phyloP scores from a whole-genome alignment of 2,888 invertebrate genomes.

The Ennomos erosarius region DNA sequence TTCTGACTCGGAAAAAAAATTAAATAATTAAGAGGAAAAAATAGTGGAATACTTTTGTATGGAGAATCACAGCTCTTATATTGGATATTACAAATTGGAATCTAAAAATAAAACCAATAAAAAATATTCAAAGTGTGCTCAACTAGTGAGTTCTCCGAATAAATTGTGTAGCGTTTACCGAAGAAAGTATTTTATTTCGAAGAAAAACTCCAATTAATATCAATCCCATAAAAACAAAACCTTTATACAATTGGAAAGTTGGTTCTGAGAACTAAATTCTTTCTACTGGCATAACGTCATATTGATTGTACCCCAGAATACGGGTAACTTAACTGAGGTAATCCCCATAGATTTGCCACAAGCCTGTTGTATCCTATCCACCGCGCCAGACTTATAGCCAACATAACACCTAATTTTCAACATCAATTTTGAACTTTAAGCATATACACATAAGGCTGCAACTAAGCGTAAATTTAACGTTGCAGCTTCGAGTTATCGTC shows the following conservation, averaged over 20 bases:
- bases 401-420: constrained; percentile 4
- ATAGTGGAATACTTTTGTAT: too few relatives aligned
- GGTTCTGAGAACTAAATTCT: constrained; percentile 14
- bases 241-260: neutral
- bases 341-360: constrained; percentile 55
- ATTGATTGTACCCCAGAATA: constrained; percentile 43
- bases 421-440: constrained; percentile 29
- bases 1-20: too few relatives aligned
- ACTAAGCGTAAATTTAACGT: constrained; percentile 3
- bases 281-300: constrained; percentile 23
- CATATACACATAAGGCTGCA: constrained; percentile 5
- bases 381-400: constrained; percentile 38
- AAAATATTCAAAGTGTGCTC: too few relatives aligned
- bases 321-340: constrained; percentile 51
- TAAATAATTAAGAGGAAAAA: too few relatives aligned
- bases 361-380: constrained; percentile 52
- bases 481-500: constrained; percentile 39
- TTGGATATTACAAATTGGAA: too few relatives aligned
- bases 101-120: too few relatives aligned
- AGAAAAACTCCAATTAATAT: neutral
- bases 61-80: too few relatives aligned
- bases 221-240: neutral
- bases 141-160: neutral
- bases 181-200: too few relatives aligned
- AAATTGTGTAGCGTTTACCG: neutral